Conservation (phyloP, 2,797 vertebrate genomes). For the Anomalospiza imberbis region DNA sequence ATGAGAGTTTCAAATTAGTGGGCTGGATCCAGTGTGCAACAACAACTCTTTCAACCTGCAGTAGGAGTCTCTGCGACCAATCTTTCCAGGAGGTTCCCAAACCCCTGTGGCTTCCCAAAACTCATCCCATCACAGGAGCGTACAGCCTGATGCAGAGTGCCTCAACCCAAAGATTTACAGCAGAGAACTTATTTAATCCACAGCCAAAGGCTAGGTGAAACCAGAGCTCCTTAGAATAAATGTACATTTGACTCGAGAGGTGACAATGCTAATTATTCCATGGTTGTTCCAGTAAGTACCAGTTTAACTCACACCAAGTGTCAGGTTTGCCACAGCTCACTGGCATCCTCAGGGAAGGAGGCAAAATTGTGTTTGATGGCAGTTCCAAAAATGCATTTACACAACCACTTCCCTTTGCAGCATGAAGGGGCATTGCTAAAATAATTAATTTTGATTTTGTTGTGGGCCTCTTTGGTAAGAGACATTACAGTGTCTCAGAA, state of each 20-base stretch:
- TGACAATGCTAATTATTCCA: background rate
- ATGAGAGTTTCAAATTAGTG: background rate
- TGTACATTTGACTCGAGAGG: background rate
- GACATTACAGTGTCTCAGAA: background rate
- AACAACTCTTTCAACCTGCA: background rate
- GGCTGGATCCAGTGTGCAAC: background rate
- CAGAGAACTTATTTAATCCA: background rate
- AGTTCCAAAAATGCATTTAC: background rate
- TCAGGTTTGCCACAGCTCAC: background rate
- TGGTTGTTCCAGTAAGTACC: background rate
- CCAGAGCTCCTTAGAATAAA: background rate
- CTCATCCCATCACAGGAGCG: background rate
- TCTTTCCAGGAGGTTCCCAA: background rate
- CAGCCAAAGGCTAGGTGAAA: background rate
- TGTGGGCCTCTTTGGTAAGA: background rate
- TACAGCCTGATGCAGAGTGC: background rate
- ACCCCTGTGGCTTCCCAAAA: background rate
- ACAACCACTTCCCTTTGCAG: background rate
- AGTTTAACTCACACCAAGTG: background rate
- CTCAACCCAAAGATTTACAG: background rate
- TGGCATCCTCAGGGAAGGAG: background rate
- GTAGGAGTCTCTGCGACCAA: background rate
- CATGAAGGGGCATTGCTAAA: background rate
- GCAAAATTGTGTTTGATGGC: background rate
- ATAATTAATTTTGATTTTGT: background rate